These are phyloP conservation scores for Eulemur rufifrons DNA, from an alignment of 2,113 vertebrate species.

Conservation along the genomic window DNA sequence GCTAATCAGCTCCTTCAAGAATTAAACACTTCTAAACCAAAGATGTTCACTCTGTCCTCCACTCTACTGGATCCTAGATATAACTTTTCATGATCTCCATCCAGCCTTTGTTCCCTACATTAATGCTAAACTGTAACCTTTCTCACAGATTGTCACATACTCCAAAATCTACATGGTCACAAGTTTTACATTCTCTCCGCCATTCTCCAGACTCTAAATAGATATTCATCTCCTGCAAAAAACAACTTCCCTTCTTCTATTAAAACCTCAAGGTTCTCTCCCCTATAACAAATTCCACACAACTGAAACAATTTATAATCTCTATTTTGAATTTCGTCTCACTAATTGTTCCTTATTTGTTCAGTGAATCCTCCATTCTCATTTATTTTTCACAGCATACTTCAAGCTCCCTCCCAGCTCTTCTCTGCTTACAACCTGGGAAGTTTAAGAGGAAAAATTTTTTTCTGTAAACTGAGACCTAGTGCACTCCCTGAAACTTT, in stretches of 20 bases:
- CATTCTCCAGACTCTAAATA: background rate
- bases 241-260: background rate
- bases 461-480: too few relatives aligned
- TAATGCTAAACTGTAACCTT: background rate
- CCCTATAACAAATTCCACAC: too few relatives aligned
- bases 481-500: background rate
- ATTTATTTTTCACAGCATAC: background rate
- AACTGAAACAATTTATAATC: background rate
- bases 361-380: background rate
- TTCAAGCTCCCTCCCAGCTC: background rate
- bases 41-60: background rate
- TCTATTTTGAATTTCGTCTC: background rate
- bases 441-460: background rate
- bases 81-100: background rate
- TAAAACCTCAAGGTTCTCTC: rapidly evolving
- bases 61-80: too few relatives aligned
- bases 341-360: background rate
- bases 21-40: background rate
- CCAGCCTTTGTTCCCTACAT: background rate
- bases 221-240: rapidly evolving
- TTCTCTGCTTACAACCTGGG: background rate
- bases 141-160: background rate
- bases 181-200: background rate
- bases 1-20: background rate
- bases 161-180: background rate